phyloP scores from a whole-genome alignment of 2,797 vertebrate species.

The Channa striata region DNA sequence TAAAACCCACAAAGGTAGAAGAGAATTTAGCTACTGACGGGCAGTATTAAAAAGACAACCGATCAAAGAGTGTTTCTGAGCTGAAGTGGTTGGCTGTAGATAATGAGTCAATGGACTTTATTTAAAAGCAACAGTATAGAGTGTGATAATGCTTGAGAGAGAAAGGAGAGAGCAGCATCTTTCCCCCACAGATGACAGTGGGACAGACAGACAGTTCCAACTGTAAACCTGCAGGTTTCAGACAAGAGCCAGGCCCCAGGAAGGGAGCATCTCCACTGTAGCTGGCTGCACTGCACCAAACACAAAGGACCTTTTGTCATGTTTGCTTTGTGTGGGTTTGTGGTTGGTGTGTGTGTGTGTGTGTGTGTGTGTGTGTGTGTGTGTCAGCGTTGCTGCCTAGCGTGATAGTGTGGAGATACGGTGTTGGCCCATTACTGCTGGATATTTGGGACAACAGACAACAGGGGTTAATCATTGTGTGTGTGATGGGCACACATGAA shows the following conservation, averaged over 20 bases:
- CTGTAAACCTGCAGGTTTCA: conserved; percentile 28
- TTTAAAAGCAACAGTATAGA: neutral
- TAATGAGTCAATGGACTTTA: neutral
- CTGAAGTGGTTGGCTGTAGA: too few relatives aligned
- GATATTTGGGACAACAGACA: conserved; percentile 32
- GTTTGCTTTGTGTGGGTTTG: conserved; percentile 23
- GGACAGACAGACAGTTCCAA: neutral
- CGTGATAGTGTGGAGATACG: conserved; percentile 33
- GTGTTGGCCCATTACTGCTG: conserved; percentile 46
- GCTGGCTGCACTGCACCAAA: conserved; percentile 38
- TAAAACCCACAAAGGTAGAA: too few relatives aligned
- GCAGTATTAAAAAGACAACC: too few relatives aligned
- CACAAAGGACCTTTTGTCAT: conserved; percentile 73
- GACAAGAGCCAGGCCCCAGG: conserved; percentile 26
- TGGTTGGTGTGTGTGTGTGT: conserved; percentile 18
- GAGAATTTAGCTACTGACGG: too few relatives aligned
- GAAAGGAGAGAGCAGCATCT: conserved; percentile 9
- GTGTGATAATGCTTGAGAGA: neutral
- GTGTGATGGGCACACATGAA: conserved; percentile 27
- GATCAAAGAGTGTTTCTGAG: too few relatives aligned
- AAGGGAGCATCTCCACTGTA: conserved; percentile 28
- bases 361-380: conserved; percentile 27
- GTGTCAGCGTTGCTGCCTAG: conserved; percentile 30
- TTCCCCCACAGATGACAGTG: neutral
- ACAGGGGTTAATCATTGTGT: conserved; percentile 12